Base-by-base conservation (phyloP, 2,888 invertebrate species). In the Pyrocoelia pectoralis region DNA sequence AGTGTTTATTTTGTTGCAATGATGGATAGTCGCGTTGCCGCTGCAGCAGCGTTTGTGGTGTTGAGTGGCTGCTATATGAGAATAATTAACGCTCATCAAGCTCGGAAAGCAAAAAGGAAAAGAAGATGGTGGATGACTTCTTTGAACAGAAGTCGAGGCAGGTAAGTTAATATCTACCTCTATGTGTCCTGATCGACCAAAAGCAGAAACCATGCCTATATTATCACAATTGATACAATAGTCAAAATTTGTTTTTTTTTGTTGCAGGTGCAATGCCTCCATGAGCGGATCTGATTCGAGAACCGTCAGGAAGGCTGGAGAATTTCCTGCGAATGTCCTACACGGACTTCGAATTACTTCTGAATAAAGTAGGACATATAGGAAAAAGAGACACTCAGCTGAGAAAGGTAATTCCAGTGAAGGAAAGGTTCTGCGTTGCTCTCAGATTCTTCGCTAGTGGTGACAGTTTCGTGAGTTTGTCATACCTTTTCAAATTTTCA, bases 301-400 rank as follows among this genome's bases (percentile, higher is more conserved):
- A 49, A 49, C 49, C 49, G 15, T 19, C 46, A 46, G 67, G 65
- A 9, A 59, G 24, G 8, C 24, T 24, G n/a, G n/a, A n/a, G n/a
- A n/a, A n/a, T n/a, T n/a, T n/a, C n/a, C n/a, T n/a, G n/a, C n/a
- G n/a, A n/a, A n/a, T n/a, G n/a, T n/a, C n/a, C n/a, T n/a, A n/a
- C n/a, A n/a, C n/a, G n/a, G n/a, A n/a, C n/a, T n/a, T 24, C 8
- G 24, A 24, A 8, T 24, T 24, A 5, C 8, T 24, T 3, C 24
- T 24, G 8, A 24, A 24, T 24, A 24, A 24, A 24, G 8, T 24
- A 24, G 24, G 8, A 8, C 24, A 5, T 3, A 24, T 24, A 24
- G 8, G 8, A 8, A 24, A 24, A 24, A 24, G 24, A 5, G 24
- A 12, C 10, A 38, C 38, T 9, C 2, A n/a, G n/a, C n/a, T n/a